Conservation (phyloP, 2,888 invertebrate species). For the Drosophila rellima region DNA sequence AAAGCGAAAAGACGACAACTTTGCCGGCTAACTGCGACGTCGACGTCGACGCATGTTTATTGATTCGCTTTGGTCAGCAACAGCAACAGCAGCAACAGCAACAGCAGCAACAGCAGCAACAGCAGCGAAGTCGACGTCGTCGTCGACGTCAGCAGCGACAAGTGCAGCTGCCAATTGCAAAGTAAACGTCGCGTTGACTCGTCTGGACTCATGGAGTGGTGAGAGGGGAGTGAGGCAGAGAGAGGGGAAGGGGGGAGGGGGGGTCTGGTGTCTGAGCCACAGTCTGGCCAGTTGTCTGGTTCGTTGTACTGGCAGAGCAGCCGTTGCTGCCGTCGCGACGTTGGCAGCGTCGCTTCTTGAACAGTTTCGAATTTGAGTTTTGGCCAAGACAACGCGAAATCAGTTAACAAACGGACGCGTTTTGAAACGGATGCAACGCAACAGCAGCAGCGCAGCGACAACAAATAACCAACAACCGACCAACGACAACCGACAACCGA, state of each 20-base stretch:
- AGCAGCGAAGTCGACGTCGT: conserved; percentile 8
- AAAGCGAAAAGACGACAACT: conserved; percentile 75
- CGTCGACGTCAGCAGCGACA: conserved; percentile 34
- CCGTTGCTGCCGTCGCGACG: conserved; percentile 39
- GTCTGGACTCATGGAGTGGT: conserved; percentile 17
- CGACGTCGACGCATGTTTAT: conserved; percentile 61
- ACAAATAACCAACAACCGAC: background rate
- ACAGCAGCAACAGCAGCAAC: background rate
- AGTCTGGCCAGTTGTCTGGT: conserved; percentile 64
- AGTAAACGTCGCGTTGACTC: conserved; percentile 40
- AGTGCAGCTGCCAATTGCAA: conserved; percentile 61
- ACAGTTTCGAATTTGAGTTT: conserved; percentile 78
- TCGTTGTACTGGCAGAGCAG: conserved; percentile 59
- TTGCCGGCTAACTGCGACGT: conserved; percentile 43
- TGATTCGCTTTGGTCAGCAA: conserved; percentile 75
- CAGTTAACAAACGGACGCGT: conserved; percentile 84
- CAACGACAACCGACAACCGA: conserved; percentile 3
- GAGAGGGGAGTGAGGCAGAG: no score
- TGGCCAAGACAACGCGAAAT: conserved; percentile 82
- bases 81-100: conserved; percentile 32
- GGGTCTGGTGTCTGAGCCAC: conserved; percentile 32
- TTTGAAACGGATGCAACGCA: conserved; percentile 80
- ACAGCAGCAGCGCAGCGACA: conserved; percentile 12
- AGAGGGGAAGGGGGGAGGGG: background rate
- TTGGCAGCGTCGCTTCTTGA: conserved; percentile 52